These are phyloP conservation scores for Polydrusus pterygomalis DNA, from an alignment of 2,888 invertebrate genomes.

Conservation along the genomic window DNA sequence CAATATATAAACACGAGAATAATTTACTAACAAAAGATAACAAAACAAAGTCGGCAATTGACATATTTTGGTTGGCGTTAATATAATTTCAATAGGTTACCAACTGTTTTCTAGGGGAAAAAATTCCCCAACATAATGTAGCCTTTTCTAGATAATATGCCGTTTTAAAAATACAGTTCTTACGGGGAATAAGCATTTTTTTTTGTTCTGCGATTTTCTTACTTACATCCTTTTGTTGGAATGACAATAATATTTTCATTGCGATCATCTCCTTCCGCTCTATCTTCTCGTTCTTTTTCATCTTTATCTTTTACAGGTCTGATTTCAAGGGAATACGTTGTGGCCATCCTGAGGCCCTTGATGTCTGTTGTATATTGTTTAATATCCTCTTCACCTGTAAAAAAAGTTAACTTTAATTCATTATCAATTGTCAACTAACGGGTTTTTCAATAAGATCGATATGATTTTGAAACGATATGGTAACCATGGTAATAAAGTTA, in stretches of 20 bases:
- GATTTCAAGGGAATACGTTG: slow-evolving; percentile 87
- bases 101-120: too few species aligned
- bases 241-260: slow-evolving; percentile 82
- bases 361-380: slow-evolving; percentile 76
- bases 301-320: slow-evolving; percentile 74
- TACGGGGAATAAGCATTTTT: too few species aligned
- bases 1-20: too few species aligned
- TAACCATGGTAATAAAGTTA: too few species aligned
- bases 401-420: not conserved
- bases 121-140: too few species aligned
- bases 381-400: slow-evolving; percentile 41
- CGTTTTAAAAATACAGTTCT: too few species aligned
- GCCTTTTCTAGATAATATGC: too few species aligned
- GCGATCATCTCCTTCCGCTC: slow-evolving; percentile 72
- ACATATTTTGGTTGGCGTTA: too few species aligned
- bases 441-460: not conserved
- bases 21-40: too few species aligned
- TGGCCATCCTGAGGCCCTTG: slow-evolving; percentile 86
- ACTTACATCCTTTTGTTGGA: slow-evolving; percentile 90
- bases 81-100: too few species aligned
- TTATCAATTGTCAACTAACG: not conserved
- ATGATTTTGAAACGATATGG: too few species aligned
- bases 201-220: not conserved
- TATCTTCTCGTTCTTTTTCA: slow-evolving; percentile 70
- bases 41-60: too few species aligned